phyloP scores from a whole-genome alignment of 2,888 invertebrate species.

The Nasonia oneida region DNA sequence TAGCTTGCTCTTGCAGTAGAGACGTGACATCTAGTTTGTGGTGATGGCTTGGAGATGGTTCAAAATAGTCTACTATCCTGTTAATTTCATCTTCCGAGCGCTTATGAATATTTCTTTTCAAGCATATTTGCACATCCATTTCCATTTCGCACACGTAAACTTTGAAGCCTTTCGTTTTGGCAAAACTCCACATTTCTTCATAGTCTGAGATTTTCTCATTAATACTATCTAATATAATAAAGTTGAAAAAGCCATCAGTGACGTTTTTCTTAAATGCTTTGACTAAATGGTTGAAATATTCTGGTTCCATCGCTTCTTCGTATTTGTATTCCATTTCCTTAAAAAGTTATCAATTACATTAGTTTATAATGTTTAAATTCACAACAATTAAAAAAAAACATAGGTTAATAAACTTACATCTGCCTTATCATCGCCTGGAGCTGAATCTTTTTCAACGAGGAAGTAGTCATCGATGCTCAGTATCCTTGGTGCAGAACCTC shows the following conservation, averaged over 20 bases:
- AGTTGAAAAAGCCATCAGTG: slow-evolving; percentile 93
- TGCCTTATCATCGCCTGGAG: slow-evolving; percentile 84
- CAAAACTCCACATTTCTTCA: slow-evolving; percentile 93
- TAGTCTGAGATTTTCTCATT: slow-evolving; percentile 91
- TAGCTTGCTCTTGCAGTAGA: slow-evolving; percentile 90
- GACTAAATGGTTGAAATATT: slow-evolving; percentile 89
- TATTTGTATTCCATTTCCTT: slow-evolving; percentile 92
- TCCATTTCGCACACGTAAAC: slow-evolving; percentile 95
- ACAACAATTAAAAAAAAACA: slow-evolving; percentile 50
- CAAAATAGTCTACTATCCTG: slow-evolving; percentile 86
- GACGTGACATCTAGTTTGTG: slow-evolving; percentile 90
- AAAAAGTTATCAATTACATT: slow-evolving; percentile 32
- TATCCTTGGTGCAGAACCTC: slow-evolving; percentile 94
- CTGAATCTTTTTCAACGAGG: slow-evolving; percentile 91
- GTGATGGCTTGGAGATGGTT: slow-evolving; percentile 89
- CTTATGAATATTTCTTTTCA: slow-evolving; percentile 91
- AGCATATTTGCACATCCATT: slow-evolving; percentile 88
- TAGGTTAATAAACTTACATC: slow-evolving; percentile 78
- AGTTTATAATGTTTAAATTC: neutral
- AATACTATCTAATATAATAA: slow-evolving; percentile 95
- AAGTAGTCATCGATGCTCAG: slow-evolving; percentile 98
- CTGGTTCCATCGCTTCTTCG: slow-evolving; percentile 90
- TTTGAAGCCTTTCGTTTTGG: slow-evolving; percentile 92
- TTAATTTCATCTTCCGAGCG: slow-evolving; percentile 89
- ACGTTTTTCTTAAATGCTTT: slow-evolving; percentile 95